Percentiles rank a stretch among this genome's conserved stretches.
phyloP scores from a whole-genome alignment of 2,888 invertebrate species.

The Molorchus minor region DNA sequence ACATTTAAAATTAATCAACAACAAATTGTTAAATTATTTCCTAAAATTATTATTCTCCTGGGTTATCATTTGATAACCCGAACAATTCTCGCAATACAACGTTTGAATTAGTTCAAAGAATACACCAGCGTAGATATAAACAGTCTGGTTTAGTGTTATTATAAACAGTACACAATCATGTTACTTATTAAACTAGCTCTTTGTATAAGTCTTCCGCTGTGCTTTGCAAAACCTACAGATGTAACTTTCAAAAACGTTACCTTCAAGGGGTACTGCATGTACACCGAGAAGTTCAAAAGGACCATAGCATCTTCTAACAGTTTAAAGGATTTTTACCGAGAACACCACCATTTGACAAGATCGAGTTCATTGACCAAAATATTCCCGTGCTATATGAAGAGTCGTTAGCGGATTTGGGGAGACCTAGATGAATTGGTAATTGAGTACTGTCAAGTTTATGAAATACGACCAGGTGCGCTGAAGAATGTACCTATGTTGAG shows the following conservation, averaged over 20 bases:
- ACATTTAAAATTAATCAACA: neutral
- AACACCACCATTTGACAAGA: slow-evolving; percentile 41
- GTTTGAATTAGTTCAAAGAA: neutral
- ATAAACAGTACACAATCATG: slow-evolving; percentile 9
- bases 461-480: slow-evolving; percentile 46
- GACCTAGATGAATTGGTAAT: slow-evolving; percentile 48
- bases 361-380: slow-evolving; percentile 46
- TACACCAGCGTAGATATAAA: slow-evolving; percentile 1
- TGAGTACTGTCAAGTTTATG: slow-evolving; percentile 36
- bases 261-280: slow-evolving; percentile 45
- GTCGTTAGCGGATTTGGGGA: slow-evolving; percentile 45
- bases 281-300: slow-evolving; percentile 46
- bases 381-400: slow-evolving; percentile 47
- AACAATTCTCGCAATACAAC: neutral
- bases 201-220: too few relatives aligned
- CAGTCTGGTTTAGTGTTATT: neutral
- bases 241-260: slow-evolving; percentile 50
- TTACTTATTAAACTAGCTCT: too few relatives aligned
- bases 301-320: slow-evolving; percentile 41
- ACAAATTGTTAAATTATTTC: slow-evolving; percentile 6
- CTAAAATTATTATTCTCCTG: neutral
- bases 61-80: slow-evolving; percentile 23
- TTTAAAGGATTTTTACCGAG: slow-evolving; percentile 47
- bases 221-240: slow-evolving; percentile 25
- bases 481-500: slow-evolving; percentile 41